Base-by-base conservation (phyloP, 2,113 vertebrate species). In the Lasiurus cinereus region DNA sequence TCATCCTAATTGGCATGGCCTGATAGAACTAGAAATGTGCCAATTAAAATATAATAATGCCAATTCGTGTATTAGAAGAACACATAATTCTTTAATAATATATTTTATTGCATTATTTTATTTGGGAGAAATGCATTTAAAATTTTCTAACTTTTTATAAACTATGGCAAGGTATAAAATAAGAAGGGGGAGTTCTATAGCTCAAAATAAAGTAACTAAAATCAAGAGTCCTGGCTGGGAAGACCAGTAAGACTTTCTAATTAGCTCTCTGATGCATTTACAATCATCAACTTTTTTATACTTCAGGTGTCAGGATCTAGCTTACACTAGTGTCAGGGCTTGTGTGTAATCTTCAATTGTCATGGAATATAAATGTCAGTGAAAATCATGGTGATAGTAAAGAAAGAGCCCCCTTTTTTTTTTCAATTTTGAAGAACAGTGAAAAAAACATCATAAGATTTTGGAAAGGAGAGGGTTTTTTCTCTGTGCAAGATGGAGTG, bases 311-410 rank as follows among this genome's bases (percentile, higher is more conserved):
- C 77, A 88, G 73, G 77, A 90, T 90, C 77, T 83, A 90, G 87
- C 77, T 90, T 95, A 90, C 84, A 78, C 74, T 21, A 21, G 62
- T 90, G 88, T 92, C 84, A 89, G 73, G 50, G 72, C 91, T 93
- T 92, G 62, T 72, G 46, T 93, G 85, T 88, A 96, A 96, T 96
- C 85, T 97, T 97, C 78, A 94, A 56, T 83, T 94, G 69, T 83
- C 97, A 88, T 56, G 95, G 96, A 96, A 94, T 91, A 96, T 83
- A 95, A 94, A 95, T 97, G 36, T 94, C 89, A 88, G 79, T 84
- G 83, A 96, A 97, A 97, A 96, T 89, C 93, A 92, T 79, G 70
- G 70, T 86, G 69, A 67, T 90, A 94, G 87, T 91, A 39, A 97
- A 93, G 90, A 92, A 97, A 97, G 88, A 84, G 95, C 33, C 70